Evolutionary conservation across 2,888 invertebrate species (phyloP).

Genomic region (Ditylenchus weischeri): DNA sequence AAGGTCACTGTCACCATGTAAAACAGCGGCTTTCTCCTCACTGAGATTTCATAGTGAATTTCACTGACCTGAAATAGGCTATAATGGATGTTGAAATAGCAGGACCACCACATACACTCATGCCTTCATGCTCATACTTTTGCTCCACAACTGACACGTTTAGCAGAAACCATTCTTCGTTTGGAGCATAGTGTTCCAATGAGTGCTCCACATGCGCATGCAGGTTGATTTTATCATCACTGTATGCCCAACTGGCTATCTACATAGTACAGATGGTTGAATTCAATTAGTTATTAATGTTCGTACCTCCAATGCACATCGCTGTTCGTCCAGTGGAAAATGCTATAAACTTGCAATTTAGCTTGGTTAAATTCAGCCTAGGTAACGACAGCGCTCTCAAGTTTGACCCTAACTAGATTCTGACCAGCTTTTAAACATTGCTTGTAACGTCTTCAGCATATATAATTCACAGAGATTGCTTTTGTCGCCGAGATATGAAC

Average conservation of each 20-base stretch:
- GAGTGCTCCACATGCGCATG: slow-evolving; percentile 49
- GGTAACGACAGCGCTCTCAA: too few species aligned
- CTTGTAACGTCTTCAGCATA: too few species aligned
- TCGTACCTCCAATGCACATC: slow-evolving; percentile 50
- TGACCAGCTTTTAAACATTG: too few species aligned
- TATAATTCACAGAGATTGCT: too few species aligned
- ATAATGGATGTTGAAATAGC: neutral
- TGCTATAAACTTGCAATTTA: slow-evolving; percentile 12
- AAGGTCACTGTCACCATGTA: slow-evolving; percentile 56
- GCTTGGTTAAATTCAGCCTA: neutral
- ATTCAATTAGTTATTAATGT: slow-evolving; percentile 10
- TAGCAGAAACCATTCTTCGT: slow-evolving; percentile 52
- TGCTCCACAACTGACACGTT: slow-evolving; percentile 44
- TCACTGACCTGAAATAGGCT: slow-evolving; percentile 44
- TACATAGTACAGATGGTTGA: slow-evolving; percentile 22
- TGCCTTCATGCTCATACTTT: slow-evolving; percentile 54
- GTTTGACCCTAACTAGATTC: too few species aligned
- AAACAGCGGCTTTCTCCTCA: slow-evolving; percentile 53
- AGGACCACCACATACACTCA: slow-evolving; percentile 29
- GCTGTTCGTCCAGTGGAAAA: slow-evolving; percentile 41
- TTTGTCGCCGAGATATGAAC: too few species aligned
- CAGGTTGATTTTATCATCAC: slow-evolving; percentile 50
- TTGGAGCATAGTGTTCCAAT: slow-evolving; percentile 50
- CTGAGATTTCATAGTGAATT: slow-evolving; percentile 49
- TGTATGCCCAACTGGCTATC: slow-evolving; percentile 57